Conservation (phyloP, 2,888 invertebrate species). For the Eucriotettix oculatus region DNA sequence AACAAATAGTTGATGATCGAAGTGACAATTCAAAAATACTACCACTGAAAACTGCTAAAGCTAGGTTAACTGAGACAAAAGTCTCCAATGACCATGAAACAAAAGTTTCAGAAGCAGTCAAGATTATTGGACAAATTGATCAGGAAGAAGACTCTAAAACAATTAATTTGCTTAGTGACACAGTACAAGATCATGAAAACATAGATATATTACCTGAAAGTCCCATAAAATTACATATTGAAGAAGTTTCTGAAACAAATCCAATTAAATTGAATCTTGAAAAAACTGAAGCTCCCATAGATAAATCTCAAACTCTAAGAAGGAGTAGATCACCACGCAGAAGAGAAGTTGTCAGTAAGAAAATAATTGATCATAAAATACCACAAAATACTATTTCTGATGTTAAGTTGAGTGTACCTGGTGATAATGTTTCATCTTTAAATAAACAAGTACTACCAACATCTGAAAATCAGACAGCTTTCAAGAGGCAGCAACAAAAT, state of each 20-base stretch:
- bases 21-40: conserved; percentile 1
- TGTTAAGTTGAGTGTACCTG: too few species aligned
- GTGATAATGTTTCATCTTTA: too few species aligned
- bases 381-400: too few species aligned
- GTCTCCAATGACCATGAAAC: background rate
- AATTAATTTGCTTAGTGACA: too few species aligned
- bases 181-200: too few species aligned
- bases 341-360: background rate
- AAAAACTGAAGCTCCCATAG: background rate
- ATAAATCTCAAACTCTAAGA: background rate
- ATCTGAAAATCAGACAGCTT: too few species aligned
- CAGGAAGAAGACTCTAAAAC: too few species aligned
- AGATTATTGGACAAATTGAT: too few species aligned
- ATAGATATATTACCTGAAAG: too few species aligned
- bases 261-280: background rate
- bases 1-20: background rate
- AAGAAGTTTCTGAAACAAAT: background rate
- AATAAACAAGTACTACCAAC: too few species aligned
- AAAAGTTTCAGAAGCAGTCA: background rate
- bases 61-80: background rate
- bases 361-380: background rate
- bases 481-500: conserved; percentile 2
- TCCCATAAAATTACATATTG: too few species aligned
- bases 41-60: background rate
- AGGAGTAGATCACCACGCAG: background rate